A percentile compares a stretch with the other conserved stretches of the same genome.
phyloP scores from a whole-genome alignment of 2,113 vertebrate species.

The Grammomys dolichurus region DNA sequence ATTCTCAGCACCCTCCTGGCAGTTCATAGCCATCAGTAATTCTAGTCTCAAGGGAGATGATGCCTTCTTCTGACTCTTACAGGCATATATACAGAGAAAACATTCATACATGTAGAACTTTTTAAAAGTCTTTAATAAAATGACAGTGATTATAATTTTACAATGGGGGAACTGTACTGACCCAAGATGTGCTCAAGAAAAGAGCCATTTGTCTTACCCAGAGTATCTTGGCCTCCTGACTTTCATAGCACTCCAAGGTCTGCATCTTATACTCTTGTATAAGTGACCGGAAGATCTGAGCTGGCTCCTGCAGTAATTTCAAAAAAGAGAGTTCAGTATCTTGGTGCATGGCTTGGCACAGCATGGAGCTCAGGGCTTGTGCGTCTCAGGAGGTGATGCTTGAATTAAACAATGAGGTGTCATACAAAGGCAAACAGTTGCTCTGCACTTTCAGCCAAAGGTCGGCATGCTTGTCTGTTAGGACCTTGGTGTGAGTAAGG shows the following conservation, averaged over 20 bases:
- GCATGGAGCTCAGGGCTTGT: neutral
- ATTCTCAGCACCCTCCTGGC: neutral
- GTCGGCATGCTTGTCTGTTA: neutral
- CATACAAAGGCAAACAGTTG: constrained; percentile 47
- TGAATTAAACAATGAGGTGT: constrained; percentile 48
- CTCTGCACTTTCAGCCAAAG: constrained; percentile 59
- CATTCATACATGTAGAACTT: neutral
- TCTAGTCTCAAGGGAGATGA: neutral
- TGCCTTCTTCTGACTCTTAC: neutral
- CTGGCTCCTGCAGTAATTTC: constrained; percentile 4
- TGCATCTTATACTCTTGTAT: neutral
- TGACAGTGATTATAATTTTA: neutral
- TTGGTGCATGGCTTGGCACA: neutral
- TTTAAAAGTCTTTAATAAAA: neutral
- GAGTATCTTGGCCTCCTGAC: neutral
- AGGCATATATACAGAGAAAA: neutral
- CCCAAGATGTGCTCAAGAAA: neutral
- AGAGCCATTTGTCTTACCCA: neutral
- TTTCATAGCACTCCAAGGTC: neutral
- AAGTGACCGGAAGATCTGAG: constrained; percentile 10
- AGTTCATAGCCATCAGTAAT: neutral
- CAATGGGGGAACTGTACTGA: neutral
- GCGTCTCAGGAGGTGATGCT: constrained; percentile 6
- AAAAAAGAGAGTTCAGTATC: neutral
- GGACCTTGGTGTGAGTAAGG: constrained; percentile 13